Evolutionary conservation across 37 sponge, comb jelly and placozoan species (phyloP).

Genomic region (Spongilla lacustris): DNA sequence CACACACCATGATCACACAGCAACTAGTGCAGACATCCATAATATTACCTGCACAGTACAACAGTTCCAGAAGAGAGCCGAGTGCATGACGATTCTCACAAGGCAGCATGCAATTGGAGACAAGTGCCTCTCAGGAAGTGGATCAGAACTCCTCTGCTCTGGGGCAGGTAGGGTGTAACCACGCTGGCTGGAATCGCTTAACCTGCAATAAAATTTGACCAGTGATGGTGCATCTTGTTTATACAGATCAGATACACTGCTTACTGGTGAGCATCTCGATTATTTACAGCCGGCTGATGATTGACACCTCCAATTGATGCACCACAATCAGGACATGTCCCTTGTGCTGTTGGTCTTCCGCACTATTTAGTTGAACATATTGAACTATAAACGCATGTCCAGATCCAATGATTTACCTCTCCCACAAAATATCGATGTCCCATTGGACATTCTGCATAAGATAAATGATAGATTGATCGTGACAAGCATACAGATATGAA

Average conservation of each 20-base stretch:
- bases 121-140: conserved; percentile 61
- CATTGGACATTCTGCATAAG: background rate
- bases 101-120: conserved; percentile 55
- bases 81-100: conserved; percentile 76
- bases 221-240: background rate
- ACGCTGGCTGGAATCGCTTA: conserved; percentile 62
- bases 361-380: background rate
- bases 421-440: background rate
- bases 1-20: background rate
- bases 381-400: background rate
- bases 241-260: background rate
- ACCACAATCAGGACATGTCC: background rate
- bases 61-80: conserved; percentile 62
- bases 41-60: background rate
- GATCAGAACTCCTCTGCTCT: conserved; percentile 7
- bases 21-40: background rate
- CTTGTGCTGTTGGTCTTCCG: background rate
- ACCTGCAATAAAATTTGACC: background rate
- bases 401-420: background rate
- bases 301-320: conserved; percentile 6
- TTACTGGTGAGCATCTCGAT: background rate
- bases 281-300: background rate
- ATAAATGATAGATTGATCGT: background rate
- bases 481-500: background rate
- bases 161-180: conserved; percentile 65